Percentiles rank a stretch among this genome's conserved stretches.
Conservation (phyloP, 2,797 vertebrate genomes). For the Clamator glandarius region DNA sequence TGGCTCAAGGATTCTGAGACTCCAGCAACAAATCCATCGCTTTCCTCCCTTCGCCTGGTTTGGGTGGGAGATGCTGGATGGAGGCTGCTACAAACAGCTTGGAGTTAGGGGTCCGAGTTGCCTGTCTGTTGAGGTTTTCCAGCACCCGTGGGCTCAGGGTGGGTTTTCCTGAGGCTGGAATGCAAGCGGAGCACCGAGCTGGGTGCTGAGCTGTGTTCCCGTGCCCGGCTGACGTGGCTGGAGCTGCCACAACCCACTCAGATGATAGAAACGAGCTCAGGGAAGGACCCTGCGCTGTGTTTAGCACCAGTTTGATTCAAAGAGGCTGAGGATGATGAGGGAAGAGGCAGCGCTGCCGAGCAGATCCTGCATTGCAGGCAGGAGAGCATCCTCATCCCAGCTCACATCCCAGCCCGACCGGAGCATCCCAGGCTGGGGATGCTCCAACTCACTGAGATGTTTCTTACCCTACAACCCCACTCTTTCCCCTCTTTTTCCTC, state of each 20-base stretch:
- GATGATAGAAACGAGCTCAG: not conserved
- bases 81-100: not conserved
- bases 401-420: not conserved
- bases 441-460: accelerated
- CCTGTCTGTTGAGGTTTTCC: accelerated
- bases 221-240: too few species aligned
- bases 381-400: not conserved
- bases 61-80: not conserved
- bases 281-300: too few species aligned
- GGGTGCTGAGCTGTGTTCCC: too few species aligned
- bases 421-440: not conserved
- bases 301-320: too few species aligned
- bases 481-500: not conserved
- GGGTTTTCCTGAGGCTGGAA: too few species aligned
- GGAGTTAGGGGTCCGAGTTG: too few species aligned
- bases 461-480: accelerated
- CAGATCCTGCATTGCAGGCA: not conserved
- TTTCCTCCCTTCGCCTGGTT: not conserved
- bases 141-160: accelerated
- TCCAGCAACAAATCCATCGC: accelerated
- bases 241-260: not conserved
- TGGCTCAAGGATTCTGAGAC: not conserved
- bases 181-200: too few species aligned
- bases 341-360: too few species aligned
- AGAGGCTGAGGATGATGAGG: not conserved